Base-by-base conservation (phyloP, 2,797 vertebrate genomes). In the Tadarida brasiliensis region DNA sequence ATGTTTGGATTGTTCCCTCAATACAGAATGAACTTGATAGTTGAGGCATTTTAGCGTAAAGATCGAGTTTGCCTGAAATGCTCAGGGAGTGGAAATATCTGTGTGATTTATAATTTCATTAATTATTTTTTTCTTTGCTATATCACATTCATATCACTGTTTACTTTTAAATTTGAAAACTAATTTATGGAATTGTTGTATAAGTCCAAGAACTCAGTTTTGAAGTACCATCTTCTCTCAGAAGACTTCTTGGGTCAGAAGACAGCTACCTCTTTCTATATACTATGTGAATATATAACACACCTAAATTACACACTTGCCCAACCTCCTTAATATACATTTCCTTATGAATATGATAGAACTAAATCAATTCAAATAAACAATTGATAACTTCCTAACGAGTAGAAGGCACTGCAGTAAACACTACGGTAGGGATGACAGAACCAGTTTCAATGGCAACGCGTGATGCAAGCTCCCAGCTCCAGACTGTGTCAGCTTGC, bases 61-160 rank as follows among this genome's bases (percentile, higher is more conserved):
- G 22, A 73, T 73, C 7, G 89, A 67, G 91, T 77, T 91, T 90
- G 19, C 28, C 24, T 49, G 35, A 87, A 78, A 93, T 91, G 30
- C 2, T 51, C 12, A 83, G 3, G 19, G 15, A 85, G 28, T 95
- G 11, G 70, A 88, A 86, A 94, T 77, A 33, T 12, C 14, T 65
- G 7, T 26, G 91, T 91, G 11, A 22, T 82, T 90, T 92, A 33
- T 68, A 67, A 51, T 8, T 67, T 39, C 28, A 86, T 39, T 84
- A 68, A 47, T 81, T 71, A 26, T 7, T 94, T 87, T 26, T 87
- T 77, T 47, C 17, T 68, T 4, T 89, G 54, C 30, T 83, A 1
- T 51, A 57, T 11, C 70, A 2, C 73, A 82, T 49, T 78, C 17
- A 86, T 26, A 85, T 4, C 2, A 73, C 70, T 68, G 30, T 47